Conservation (phyloP, 2,113 vertebrate species). For the Macrotis lagotis region DNA sequence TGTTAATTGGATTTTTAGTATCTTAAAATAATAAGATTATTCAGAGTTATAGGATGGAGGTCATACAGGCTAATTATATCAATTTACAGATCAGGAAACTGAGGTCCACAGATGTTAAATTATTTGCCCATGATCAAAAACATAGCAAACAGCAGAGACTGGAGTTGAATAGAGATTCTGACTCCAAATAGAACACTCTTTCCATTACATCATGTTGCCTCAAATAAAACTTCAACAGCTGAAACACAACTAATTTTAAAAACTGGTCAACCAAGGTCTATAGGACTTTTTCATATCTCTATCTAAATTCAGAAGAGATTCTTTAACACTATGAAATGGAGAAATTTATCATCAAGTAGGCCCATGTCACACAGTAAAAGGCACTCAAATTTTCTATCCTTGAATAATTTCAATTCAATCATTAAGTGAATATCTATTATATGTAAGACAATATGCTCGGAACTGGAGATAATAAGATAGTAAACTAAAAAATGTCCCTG, state of each 20-base stretch:
- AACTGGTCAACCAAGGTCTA: background rate
- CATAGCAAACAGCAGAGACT: background rate
- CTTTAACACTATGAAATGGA: background rate
- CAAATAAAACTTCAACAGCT: background rate
- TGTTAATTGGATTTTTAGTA: background rate
- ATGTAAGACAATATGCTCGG: background rate
- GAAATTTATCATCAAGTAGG: background rate
- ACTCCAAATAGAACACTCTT: background rate
- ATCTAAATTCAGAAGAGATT: background rate
- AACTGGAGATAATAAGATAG: background rate
- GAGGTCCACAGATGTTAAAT: background rate
- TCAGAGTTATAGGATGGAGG: background rate
- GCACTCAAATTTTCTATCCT: background rate
- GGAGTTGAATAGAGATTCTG: background rate
- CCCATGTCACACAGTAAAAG: background rate
- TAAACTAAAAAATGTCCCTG: background rate
- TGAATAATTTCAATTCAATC: background rate
- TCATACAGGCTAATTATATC: background rate
- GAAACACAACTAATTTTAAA: background rate
- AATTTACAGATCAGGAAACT: background rate
- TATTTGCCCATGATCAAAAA: background rate
- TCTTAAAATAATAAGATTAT: background rate
- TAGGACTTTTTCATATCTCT: background rate
- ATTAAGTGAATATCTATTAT: background rate
- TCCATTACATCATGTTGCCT: background rate